Conservation (phyloP, 2,797 vertebrate species). For the Novumbra hubbsi region DNA sequence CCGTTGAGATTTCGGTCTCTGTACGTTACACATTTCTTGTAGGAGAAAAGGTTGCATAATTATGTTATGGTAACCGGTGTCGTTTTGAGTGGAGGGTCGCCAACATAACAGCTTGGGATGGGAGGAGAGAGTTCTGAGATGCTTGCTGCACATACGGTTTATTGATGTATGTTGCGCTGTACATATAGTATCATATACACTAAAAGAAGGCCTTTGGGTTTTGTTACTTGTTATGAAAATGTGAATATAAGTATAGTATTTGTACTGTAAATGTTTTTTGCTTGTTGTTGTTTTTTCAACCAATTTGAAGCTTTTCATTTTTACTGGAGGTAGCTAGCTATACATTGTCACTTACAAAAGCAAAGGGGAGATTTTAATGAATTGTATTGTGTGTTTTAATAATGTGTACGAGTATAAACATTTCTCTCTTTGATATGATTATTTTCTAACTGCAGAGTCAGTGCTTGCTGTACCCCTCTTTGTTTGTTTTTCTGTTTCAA, state of each 20-base stretch:
- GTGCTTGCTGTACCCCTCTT: slow-evolving; percentile 68
- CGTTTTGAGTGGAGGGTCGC: slow-evolving; percentile 57
- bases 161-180: slow-evolving; percentile 60
- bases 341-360: slow-evolving; percentile 59
- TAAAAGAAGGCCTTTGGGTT: slow-evolving; percentile 59
- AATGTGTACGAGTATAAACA: slow-evolving; percentile 68
- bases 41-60: slow-evolving; percentile 44
- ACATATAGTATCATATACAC: slow-evolving; percentile 57
- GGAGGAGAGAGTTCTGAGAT: slow-evolving; percentile 47
- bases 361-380: slow-evolving; percentile 39
- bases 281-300: slow-evolving; percentile 34
- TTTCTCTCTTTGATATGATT: slow-evolving; percentile 64
- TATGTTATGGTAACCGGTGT: slow-evolving; percentile 40
- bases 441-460: slow-evolving; percentile 64
- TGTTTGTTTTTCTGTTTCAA: slow-evolving; percentile 64
- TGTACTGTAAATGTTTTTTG: slow-evolving; percentile 55
- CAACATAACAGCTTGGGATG: slow-evolving; percentile 51
- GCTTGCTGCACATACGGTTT: slow-evolving; percentile 42
- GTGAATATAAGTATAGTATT: slow-evolving; percentile 76
- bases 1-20: slow-evolving; percentile 23
- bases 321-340: slow-evolving; percentile 54
- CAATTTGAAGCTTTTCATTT: slow-evolving; percentile 45
- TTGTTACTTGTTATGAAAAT: slow-evolving; percentile 75
- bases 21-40: slow-evolving; percentile 31
- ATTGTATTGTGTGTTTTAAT: slow-evolving; percentile 61